A percentile compares a stretch with the other conserved stretches of the same genome.
Evolutionary conservation across 2,888 invertebrate genomes (phyloP).

Genomic region (Cataglyphis rosenhaueri): DNA sequence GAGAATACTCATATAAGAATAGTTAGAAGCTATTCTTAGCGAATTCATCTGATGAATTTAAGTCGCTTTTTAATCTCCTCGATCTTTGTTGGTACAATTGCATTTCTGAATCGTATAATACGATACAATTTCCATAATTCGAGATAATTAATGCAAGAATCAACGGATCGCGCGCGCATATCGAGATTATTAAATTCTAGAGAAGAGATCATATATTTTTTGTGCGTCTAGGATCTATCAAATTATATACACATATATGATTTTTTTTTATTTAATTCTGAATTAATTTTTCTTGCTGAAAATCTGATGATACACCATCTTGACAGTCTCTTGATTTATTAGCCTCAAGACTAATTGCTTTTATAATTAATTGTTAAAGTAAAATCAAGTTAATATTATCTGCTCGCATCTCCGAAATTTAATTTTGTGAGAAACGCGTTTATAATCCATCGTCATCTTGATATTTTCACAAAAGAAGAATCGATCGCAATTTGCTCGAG

Average conservation of each 20-base stretch:
- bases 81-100: neutral
- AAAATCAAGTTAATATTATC: neutral
- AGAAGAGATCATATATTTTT: neutral
- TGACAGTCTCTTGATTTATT: neutral
- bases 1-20: too few relatives aligned
- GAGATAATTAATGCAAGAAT: constrained; percentile 1
- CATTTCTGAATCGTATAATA: neutral
- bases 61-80: neutral
- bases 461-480: neutral
- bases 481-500: neutral
- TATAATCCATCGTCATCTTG: neutral
- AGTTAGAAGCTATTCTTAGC: neutral
- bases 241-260: neutral
- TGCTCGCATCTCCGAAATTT: neutral
- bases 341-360: neutral
- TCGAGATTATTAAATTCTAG: neutral
- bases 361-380: neutral
- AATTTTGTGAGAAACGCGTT: neutral
- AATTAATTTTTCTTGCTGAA: neutral
- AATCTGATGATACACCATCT: neutral
- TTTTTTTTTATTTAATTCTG: neutral
- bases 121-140: neutral
- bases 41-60: too few relatives aligned
- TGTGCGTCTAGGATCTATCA: neutral
- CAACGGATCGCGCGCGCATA: neutral